Conservation (phyloP, 2,888 invertebrate genomes). For the Ophion costatus region DNA sequence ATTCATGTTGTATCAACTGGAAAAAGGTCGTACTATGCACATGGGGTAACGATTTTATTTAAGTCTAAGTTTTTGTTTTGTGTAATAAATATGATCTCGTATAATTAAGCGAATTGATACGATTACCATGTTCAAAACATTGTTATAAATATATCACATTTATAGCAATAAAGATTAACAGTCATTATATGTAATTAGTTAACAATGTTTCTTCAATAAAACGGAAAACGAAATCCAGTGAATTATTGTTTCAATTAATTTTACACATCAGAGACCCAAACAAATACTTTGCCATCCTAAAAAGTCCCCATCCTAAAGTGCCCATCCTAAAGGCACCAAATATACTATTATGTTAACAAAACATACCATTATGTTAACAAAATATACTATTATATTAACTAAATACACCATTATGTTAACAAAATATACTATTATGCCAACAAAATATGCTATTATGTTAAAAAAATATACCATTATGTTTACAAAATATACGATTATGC, state of each 20-base stretch:
- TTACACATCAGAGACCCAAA: constrained; percentile 13
- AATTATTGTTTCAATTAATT: constrained; percentile 25
- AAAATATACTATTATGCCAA: not conserved
- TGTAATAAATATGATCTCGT: constrained; percentile 11
- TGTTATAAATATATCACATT: constrained; percentile 11
- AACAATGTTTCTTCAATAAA: constrained; percentile 17
- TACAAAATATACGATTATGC: too few relatives aligned
- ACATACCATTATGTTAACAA: not conserved
- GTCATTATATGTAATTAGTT: constrained; percentile 10
- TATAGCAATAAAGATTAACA: constrained; percentile 6
- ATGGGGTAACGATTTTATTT: constrained; percentile 1
- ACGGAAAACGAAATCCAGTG: constrained; percentile 6
- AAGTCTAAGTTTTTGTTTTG: constrained; percentile 16
- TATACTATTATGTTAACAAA: constrained; percentile 21
- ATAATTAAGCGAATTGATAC: constrained; percentile 9
- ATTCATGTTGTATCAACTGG: constrained; percentile 19
- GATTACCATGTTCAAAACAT: constrained; percentile 7
- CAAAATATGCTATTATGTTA: not conserved
- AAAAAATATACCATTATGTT: not conserved
- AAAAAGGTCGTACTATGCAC: constrained; percentile 26
- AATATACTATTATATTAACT: too few relatives aligned
- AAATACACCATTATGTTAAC: too few relatives aligned
- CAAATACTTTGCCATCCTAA: constrained; percentile 11
- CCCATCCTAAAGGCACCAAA: not conserved
- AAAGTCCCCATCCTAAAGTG: too few relatives aligned